Evolutionary conservation across 1,140 invertebrate genomes (phyloP), one percentile per base, ranked within the genome.

Genomic region (Rhynchophorus ferrugineus): DNA sequence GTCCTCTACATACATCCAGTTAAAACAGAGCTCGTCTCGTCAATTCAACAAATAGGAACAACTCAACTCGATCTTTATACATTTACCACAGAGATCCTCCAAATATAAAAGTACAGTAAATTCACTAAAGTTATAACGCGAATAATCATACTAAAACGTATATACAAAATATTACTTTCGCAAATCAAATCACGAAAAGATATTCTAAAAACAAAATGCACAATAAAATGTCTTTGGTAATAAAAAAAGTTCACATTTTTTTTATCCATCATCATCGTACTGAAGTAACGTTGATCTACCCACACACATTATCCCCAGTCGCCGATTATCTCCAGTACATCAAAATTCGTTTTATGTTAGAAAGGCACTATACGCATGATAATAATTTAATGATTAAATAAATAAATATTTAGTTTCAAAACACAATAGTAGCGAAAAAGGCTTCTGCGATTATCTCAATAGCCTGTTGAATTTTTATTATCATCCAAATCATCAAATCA

Each of bases 111-210:
- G 1, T 39, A 39, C 17, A n/a, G n/a, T n/a, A n/a, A 39, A 39
- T 39, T 39, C 37, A 29, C 11, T 39, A 39, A 5, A 39, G n/a
- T 39, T 39, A 39, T 17, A 39, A 9, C n/a, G 18, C 14, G 8
- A 46, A 46, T 44, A 39, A 41, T 17, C 44, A 59, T 59, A 59
- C 57, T 59, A 59, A 59, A 59, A 59, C 57, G 57, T 59, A 59
- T 59, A 52, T 59, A 59, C 57, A 59, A 58, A 58, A 38, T n/a
- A 59, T 52, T 45, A 47, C 38, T 52, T 55, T 48, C 24, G 39
- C 21, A 47, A 55, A 58, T 54, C 56, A 58, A 58, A 55, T 58
- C 34, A 45, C 54, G 35, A 54, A 34, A 37, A 18, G 11, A 46
- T 14, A 20, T 37, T 21, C 44, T 47, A 49, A 18, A 48, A 54